Evolutionary conservation across 2,797 vertebrate species (phyloP), one percentile per base, ranked within the genome.

Genomic region (Fistularia commersonii): DNA sequence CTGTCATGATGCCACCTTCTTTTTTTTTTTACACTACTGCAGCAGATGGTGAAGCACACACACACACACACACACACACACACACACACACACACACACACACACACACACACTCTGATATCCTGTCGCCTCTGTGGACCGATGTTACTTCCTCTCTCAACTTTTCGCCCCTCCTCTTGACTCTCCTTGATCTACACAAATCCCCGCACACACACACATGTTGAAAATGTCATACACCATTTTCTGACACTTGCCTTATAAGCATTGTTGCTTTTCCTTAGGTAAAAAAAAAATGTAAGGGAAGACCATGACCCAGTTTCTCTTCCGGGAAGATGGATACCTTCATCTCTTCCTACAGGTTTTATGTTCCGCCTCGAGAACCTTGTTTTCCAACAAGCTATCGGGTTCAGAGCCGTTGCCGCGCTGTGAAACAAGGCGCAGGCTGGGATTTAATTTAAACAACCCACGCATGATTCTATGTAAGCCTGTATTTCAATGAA

Each of bases 1-100:
- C 71, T 81, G 82, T 80, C 80, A 76, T 73, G 67, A 57, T 72
- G 48, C 57, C 60, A 68, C 55, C 78, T 72, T 77, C 74, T 83
- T 79, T 72, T 79, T 72, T 77, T 76, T 83, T 79, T 72, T 52
- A 72, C 72, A 79, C 59, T 23, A 46, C 60, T 51, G 74, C 72
- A 81, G 80, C 81, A 84, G 80, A 86, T 84, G 84, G 81, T 62
- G 64, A 66, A 69, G 65, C 41, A 53, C 57, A 64, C 62, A 57
- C 51, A 51, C 44, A 43, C 34, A 11, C 46, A 48, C 46, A 64
- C 57, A 37, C 74, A 58, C 69, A 51, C 34, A 37, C 56, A 8
- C 48, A 31, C 48, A 71, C 61, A 61, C 60, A 37, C 72, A 58
- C 67, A 51, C 32, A 32, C 58, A 8, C 45, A 66, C 38, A 48